Evolutionary conservation across 2,888 invertebrate species (phyloP).

Genomic region (Amiota mariae): DNA sequence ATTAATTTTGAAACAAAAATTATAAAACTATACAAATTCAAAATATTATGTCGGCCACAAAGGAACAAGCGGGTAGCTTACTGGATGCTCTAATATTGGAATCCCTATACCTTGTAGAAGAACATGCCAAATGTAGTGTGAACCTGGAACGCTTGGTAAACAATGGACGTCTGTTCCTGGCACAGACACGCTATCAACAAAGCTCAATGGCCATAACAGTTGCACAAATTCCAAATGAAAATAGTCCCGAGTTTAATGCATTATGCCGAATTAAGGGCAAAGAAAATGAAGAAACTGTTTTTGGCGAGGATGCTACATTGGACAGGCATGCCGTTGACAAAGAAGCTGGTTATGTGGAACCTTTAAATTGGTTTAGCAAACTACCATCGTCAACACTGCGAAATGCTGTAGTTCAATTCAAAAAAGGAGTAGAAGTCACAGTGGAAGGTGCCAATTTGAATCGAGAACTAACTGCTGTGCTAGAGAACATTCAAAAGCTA

Average conservation of each 20-base stretch:
- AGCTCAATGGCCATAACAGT: slow-evolving; percentile 83
- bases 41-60: slow-evolving; percentile 32
- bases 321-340: slow-evolving; percentile 71
- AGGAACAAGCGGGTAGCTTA: slow-evolving; percentile 70
- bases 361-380: slow-evolving; percentile 90
- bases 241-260: slow-evolving; percentile 75
- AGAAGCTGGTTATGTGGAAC: slow-evolving; percentile 75
- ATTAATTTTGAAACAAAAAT: too few species aligned
- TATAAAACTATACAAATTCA: too few species aligned
- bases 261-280: slow-evolving; percentile 70
- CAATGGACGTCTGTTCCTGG: slow-evolving; percentile 77
- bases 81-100: slow-evolving; percentile 82
- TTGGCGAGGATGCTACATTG: slow-evolving; percentile 63
- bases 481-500: slow-evolving; percentile 54
- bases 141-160: slow-evolving; percentile 81
- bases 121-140: slow-evolving; percentile 80
- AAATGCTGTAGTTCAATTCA: slow-evolving; percentile 83
- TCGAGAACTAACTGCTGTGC: slow-evolving; percentile 74
- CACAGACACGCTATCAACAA: slow-evolving; percentile 86
- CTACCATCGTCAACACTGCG: slow-evolving; percentile 86
- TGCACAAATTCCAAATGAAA: slow-evolving; percentile 80
- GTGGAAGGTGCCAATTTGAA: slow-evolving; percentile 83
- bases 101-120: slow-evolving; percentile 83
- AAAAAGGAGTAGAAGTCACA: slow-evolving; percentile 79
- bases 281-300: slow-evolving; percentile 69